A percentile compares a stretch with the other conserved stretches of the same genome.
Conservation (phyloP, 1,140 invertebrate species). For the Pachypeltis micranthus region DNA sequence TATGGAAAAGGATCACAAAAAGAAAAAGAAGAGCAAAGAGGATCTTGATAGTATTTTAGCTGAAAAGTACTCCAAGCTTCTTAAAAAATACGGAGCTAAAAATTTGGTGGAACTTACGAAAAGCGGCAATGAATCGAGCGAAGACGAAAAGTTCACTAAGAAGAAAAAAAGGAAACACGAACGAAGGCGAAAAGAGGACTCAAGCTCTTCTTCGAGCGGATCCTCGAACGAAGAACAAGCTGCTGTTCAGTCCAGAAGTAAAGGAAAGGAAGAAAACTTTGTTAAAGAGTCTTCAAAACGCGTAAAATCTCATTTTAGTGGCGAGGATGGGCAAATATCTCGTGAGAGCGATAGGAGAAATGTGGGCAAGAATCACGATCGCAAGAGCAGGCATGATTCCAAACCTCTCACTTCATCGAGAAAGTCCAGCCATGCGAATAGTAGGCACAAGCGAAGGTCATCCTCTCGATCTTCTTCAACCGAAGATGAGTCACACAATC, state of each 20-base stretch:
- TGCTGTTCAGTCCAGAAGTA: no score
- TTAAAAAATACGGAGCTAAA: conserved; percentile 33
- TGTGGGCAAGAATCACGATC: conserved; percentile 11
- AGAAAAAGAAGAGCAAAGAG: conserved; percentile 29
- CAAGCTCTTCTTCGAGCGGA: neutral
- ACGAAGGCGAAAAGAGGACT: conserved; percentile 19
- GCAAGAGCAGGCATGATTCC: neutral
- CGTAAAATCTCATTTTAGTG: no score
- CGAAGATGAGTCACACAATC: no score
- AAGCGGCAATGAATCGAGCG: conserved; percentile 27
- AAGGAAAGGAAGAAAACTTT: no score
- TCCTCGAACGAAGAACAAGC: no score
- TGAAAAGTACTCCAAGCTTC: conserved; percentile 35
- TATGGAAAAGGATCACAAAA: conserved; percentile 32
- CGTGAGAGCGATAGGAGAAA: conserved; percentile 5
- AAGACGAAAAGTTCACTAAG: conserved; percentile 23
- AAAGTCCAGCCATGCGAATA: no score
- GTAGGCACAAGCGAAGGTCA: no score
- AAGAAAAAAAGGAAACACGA: conserved; percentile 22
- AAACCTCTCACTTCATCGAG: no score
- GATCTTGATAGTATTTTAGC: conserved; percentile 34
- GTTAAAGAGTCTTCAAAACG: no score
- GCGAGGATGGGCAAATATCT: no score
- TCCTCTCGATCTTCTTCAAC: no score
- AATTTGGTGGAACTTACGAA: conserved; percentile 30